Conservation (phyloP, 2,797 vertebrate species). For the Poecilia gillii region DNA sequence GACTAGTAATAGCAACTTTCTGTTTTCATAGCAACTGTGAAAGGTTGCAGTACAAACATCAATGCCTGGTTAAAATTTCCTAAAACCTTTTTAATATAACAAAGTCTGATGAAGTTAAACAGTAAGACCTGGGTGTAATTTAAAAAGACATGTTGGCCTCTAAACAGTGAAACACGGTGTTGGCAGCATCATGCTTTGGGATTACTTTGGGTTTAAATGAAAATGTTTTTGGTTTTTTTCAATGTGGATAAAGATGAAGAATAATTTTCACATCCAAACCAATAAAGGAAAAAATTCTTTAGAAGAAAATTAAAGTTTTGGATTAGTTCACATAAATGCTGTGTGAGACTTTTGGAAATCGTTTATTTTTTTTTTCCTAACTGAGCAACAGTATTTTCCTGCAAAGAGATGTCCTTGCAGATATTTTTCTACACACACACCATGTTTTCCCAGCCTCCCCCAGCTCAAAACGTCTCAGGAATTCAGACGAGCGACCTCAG, state of each 20-base stretch:
- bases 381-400: neutral
- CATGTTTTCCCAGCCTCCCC: slow-evolving; percentile 24
- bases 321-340: neutral
- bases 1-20: neutral
- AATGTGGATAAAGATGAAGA: neutral
- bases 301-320: neutral
- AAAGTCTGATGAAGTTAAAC: neutral
- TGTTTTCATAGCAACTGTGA: neutral
- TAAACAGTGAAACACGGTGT: neutral
- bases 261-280: neutral
- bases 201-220: neutral
- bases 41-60: neutral
- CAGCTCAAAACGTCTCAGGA: slow-evolving; percentile 42
- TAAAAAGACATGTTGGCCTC: neutral
- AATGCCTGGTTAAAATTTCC: neutral
- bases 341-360: neutral
- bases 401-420: neutral
- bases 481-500: slow-evolving; percentile 51
- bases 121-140: neutral
- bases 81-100: neutral
- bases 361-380: neutral
- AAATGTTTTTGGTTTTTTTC: neutral
- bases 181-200: neutral
- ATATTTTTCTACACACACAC: slow-evolving; percentile 15
- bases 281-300: neutral